Evolutionary conservation across 2,113 vertebrate species (phyloP).

Genomic region (Rhinolophus sinicus): DNA sequence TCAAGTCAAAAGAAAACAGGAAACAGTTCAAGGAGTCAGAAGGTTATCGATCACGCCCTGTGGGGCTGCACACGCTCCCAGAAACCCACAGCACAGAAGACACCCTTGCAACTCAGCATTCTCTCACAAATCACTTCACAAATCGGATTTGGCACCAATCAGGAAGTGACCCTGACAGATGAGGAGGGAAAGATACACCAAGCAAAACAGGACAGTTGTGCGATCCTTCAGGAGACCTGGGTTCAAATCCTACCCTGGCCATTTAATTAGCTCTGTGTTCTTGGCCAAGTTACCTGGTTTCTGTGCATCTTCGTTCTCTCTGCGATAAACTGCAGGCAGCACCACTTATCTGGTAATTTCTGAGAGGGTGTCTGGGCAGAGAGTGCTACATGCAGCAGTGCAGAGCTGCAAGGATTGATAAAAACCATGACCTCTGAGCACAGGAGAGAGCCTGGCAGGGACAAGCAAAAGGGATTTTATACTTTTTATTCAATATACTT

Average conservation of each 20-base stretch:
- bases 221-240: not conserved
- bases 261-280: not conserved
- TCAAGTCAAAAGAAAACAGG: constrained; percentile 21
- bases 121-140: not conserved
- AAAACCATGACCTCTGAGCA: not conserved
- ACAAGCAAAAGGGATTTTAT: not conserved
- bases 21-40: constrained; percentile 18
- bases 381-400: accelerated
- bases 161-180: not conserved
- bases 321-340: no score
- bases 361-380: not conserved
- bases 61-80: not conserved
- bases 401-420: not conserved
- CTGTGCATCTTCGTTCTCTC: not conserved
- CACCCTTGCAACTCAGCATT: not conserved
- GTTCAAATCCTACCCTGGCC: not conserved
- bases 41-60: not conserved
- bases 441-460: accelerated
- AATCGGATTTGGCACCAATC: not conserved
- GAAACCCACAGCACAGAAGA: not conserved
- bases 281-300: not conserved
- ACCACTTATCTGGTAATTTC: not conserved
- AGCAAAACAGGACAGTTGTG: no score
- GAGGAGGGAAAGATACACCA: not conserved
- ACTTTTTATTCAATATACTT: not conserved